Evolutionary conservation across 1,140 invertebrate genomes (phyloP), one percentile per base, ranked within the genome.

Genomic region (Bicyclus anynana): DNA sequence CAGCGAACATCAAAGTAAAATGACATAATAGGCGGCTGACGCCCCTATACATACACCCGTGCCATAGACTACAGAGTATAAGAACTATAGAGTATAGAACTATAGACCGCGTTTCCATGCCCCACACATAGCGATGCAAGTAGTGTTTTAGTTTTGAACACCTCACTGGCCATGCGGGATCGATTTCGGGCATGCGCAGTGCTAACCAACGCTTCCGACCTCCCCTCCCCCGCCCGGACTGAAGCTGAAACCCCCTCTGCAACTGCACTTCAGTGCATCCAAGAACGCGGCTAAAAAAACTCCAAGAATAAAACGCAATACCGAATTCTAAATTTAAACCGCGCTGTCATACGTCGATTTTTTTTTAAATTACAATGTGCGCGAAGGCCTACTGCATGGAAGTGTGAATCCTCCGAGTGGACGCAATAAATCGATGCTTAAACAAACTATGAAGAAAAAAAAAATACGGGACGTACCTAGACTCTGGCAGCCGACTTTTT

Each of bases 391-490:
- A 21, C 17, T 20, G 18, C 12, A 18, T 4, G 47, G 6, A 17
- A 17, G 23, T 16, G 44, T 47, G 21, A 47, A 27, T 17, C 38
- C 21, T n/a, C 64, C 56, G 51, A 65, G 67, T 69, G 58, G 56
- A 67, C 48, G 40, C 38, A 59, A 53, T 44, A 48, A 55, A 57
- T 58, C 29, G 50, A 65, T 66, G 52, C 60, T 62, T 58, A 20
- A 56, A 79, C 69, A 69, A 82, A 87, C 80, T 88, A 88, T 88
- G 83, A 87, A 83, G 85, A 88, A 70, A 61, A 87, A 87, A 85
- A 88, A 88, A n/a, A n/a, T n/a, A 81, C 71, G 77, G 33, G 66
- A 71, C 49, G 56, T 60, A 71, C 49, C 54, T 60, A 27, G 64
- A 48, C 69, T 62, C 59, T 27, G 69, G 53, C 67, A 71, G 59